Percentiles rank a stretch among this genome's conserved stretches.
These are phyloP conservation scores for Glossophaga mutica DNA, from an alignment of 2,797 vertebrate species.

Conservation along the genomic window DNA sequence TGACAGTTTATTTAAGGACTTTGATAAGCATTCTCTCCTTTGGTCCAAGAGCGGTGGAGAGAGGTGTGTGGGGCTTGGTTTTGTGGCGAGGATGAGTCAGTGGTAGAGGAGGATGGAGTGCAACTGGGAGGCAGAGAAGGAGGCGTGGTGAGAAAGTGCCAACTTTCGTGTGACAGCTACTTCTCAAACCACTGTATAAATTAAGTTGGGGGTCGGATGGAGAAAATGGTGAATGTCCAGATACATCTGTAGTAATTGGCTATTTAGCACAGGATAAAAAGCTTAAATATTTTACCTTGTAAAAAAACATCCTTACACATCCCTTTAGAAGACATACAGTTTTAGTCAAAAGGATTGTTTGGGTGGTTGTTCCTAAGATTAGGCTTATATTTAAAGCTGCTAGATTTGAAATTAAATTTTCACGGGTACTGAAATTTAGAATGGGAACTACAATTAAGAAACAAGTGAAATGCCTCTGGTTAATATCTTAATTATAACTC, in stretches of 20 bases:
- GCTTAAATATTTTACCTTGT: neutral
- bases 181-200: neutral
- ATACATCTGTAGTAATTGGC: neutral
- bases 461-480: neutral
- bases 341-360: neutral
- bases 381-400: neutral
- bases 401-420: slow-evolving; percentile 43
- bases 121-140: neutral
- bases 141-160: neutral
- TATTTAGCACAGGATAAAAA: neutral
- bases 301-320: neutral
- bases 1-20: neutral
- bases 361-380: neutral
- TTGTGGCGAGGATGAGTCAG: neutral
- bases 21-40: neutral
- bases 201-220: neutral
- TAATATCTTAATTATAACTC: neutral
- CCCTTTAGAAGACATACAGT: slow-evolving; percentile 16
- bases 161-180: neutral
- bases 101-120: neutral
- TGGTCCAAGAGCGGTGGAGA: neutral
- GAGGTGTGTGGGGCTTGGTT: neutral
- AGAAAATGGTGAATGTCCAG: neutral
- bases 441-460: neutral
- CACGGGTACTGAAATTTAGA: slow-evolving; percentile 35